Percentiles rank a stretch among this genome's conserved stretches.
phyloP scores from a whole-genome alignment of 2,113 vertebrate genomes.

The Mobula birostris region DNA sequence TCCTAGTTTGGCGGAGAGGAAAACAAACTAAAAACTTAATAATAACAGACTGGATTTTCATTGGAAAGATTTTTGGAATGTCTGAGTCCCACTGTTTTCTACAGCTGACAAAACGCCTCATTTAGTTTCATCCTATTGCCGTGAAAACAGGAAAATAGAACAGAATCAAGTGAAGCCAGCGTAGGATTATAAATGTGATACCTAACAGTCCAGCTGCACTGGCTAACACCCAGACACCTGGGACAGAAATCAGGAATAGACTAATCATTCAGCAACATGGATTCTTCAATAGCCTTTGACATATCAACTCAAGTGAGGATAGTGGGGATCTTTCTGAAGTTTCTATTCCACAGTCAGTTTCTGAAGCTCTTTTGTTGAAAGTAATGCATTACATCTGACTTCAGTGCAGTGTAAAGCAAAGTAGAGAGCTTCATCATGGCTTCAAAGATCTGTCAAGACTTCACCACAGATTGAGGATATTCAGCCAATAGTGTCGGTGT shows the following conservation, averaged over 20 bases:
- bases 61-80: constrained; percentile 27
- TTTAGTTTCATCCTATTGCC: constrained; percentile 34
- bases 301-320: constrained; percentile 8
- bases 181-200: constrained; percentile 31
- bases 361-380: background rate
- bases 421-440: background rate
- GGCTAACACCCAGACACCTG: constrained; percentile 20
- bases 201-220: constrained; percentile 22
- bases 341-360: background rate
- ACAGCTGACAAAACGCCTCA: constrained; percentile 33
- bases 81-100: constrained; percentile 28
- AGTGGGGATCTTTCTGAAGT: background rate
- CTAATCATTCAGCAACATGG: background rate
- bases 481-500: background rate
- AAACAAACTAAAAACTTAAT: background rate
- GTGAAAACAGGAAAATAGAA: constrained; percentile 19
- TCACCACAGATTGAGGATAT: background rate
- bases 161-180: constrained; percentile 22
- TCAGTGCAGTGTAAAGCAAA: background rate
- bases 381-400: background rate
- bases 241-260: constrained; percentile 16
- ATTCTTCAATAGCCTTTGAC: constrained; percentile 15
- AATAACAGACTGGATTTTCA: constrained; percentile 21
- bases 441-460: background rate
- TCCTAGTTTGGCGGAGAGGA: background rate